Evolutionary conservation across 2,113 vertebrate species (phyloP).

Genomic region (Copsychus sechellarum): DNA sequence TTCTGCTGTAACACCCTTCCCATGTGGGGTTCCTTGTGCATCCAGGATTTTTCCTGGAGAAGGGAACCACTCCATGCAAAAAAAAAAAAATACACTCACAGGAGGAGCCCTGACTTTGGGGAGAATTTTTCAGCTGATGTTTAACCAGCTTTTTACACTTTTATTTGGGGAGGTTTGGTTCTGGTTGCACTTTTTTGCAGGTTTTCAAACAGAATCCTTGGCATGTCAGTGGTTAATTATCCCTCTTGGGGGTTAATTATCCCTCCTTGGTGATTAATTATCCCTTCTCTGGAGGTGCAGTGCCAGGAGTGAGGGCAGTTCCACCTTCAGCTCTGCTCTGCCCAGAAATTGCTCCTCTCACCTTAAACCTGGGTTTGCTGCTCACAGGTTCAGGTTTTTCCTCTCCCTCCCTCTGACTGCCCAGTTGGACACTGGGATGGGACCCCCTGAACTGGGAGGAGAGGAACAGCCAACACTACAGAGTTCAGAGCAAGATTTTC

Average conservation of each 20-base stretch:
- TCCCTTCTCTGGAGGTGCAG: not conserved
- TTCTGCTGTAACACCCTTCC: not conserved
- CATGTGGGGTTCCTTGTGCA: accelerated
- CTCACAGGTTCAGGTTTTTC: not conserved
- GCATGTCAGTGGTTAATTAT: not conserved
- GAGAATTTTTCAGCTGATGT: not conserved
- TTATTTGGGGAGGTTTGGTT: not conserved
- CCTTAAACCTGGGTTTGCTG: not conserved
- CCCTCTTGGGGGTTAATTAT: no score
- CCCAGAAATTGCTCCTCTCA: not conserved
- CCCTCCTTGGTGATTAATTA: no score
- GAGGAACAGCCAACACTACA: not conserved
- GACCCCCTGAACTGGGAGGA: not conserved
- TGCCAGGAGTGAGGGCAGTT: no score
- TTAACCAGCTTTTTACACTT: not conserved
- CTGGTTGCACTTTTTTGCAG: not conserved
- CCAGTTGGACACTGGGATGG: not conserved
- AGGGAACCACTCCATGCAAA: not conserved
- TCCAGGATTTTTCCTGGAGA: not conserved
- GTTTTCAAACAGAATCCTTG: not conserved
- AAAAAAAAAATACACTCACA: not conserved
- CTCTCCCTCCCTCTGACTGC: no score
- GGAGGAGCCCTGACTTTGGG: not conserved
- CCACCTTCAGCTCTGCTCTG: not conserved
- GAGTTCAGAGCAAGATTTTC: not conserved